phyloP scores from a whole-genome alignment of 2,113 vertebrate genomes.

The Copsychus sechellarum region DNA sequence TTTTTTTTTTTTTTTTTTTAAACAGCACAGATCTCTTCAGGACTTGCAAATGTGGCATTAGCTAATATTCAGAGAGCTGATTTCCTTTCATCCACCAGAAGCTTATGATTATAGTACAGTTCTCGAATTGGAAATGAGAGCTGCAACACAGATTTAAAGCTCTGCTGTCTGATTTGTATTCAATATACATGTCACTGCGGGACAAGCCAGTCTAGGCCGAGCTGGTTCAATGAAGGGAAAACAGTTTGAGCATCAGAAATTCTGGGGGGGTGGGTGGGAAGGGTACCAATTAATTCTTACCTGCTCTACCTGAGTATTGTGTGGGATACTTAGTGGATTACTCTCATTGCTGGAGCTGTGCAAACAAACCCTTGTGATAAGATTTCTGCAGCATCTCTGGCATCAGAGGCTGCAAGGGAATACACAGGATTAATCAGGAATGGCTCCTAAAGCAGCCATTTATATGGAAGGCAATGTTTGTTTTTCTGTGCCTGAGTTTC shows the following conservation, averaged over 20 bases:
- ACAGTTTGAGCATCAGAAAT: conserved; percentile 71
- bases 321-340: conserved; percentile 30
- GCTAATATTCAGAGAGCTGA: conserved; percentile 93
- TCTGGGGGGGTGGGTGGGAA: background rate
- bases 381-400: background rate
- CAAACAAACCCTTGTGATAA: conserved; percentile 11
- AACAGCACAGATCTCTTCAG: conserved; percentile 88
- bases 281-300: conserved; percentile 73
- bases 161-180: conserved; percentile 92
- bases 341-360: conserved; percentile 38
- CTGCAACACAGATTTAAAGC: conserved; percentile 82
- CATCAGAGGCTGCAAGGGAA: background rate
- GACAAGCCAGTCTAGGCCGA: conserved; percentile 81
- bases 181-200: conserved; percentile 90
- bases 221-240: conserved; percentile 73
- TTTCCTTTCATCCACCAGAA: conserved; percentile 90
- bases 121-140: conserved; percentile 93
- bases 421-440: background rate
- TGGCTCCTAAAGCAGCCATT: conserved; percentile 7
- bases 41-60: conserved; percentile 99
- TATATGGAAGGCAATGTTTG: conserved; percentile 23
- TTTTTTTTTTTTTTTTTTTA: conserved; percentile 70
- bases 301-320: conserved; percentile 56
- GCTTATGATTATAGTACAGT: conserved; percentile 91
- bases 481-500: background rate